These are phyloP conservation scores for Clostera curtula DNA, from an alignment of 2,888 invertebrate species.

Conservation along the genomic window DNA sequence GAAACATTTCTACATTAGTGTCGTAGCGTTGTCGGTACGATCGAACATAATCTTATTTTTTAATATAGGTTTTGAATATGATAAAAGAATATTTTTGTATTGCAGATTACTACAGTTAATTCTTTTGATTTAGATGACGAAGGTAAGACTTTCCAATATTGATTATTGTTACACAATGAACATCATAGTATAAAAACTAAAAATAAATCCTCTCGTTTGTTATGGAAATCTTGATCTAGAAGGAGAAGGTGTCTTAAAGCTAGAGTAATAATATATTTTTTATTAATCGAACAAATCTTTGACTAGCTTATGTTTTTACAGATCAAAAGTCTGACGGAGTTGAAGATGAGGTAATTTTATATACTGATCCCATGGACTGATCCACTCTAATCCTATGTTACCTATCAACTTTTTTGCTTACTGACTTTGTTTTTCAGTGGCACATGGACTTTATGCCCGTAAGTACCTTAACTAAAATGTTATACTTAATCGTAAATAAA, in stretches of 20 bases:
- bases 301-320: constrained; percentile 14
- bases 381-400: neutral
- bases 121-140: constrained; percentile 13
- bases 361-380: no score
- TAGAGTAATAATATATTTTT: neutral
- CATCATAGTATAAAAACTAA: no score
- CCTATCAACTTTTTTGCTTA: neutral
- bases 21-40: constrained; percentile 13
- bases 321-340: constrained; percentile 34
- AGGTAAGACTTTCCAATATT: constrained; percentile 13
- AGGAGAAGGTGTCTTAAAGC: neutral
- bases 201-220: no score
- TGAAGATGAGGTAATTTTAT: constrained; percentile 51
- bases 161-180: no score
- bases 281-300: neutral
- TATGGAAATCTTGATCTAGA: neutral
- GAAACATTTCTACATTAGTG: constrained; percentile 9
- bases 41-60: neutral
- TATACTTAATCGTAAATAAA: neutral
- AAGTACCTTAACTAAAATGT: constrained; percentile 21
- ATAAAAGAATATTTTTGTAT: constrained; percentile 4
- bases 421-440: constrained; percentile 40
- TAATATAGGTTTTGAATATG: neutral
- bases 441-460: constrained; percentile 69
- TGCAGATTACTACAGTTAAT: constrained; percentile 13